Conservation (phyloP, 2,888 invertebrate genomes). For the Julus scandinavius region DNA sequence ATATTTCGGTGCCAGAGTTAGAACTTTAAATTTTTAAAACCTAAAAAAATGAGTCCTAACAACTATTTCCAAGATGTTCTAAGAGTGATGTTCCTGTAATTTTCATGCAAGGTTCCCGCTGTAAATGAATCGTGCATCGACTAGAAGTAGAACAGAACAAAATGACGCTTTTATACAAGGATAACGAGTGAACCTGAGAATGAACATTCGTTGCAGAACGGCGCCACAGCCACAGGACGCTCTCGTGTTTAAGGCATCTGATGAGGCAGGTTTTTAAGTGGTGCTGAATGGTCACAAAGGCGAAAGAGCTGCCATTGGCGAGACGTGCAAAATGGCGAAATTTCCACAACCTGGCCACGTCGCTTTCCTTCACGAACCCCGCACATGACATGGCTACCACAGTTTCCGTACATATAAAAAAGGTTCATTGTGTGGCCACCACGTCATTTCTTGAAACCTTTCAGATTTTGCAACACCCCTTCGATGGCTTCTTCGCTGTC, state of each 20-base stretch:
- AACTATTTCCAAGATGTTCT: background rate
- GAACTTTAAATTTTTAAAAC: background rate
- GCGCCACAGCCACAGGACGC: background rate
- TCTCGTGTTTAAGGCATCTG: background rate
- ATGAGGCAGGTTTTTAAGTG: background rate
- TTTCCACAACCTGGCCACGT: background rate
- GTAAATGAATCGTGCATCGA: background rate
- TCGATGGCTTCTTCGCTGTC: slow-evolving; percentile 62
- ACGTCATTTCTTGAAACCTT: slow-evolving; percentile 56
- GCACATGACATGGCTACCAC: background rate
- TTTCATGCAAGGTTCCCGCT: background rate
- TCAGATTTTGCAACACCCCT: slow-evolving; percentile 52
- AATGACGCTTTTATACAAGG: background rate
- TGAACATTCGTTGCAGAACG: background rate
- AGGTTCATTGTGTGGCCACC: background rate
- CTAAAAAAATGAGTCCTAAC: background rate
- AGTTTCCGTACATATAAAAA: background rate
- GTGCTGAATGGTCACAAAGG: background rate
- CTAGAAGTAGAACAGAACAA: background rate
- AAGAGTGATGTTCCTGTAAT: too few relatives aligned
- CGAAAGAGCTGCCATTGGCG: background rate
- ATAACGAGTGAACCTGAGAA: background rate
- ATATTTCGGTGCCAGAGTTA: too few relatives aligned
- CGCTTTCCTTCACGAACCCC: background rate
- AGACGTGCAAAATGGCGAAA: background rate